A percentile compares a stretch with the other conserved stretches of the same genome.
Evolutionary conservation across 2,888 invertebrate genomes (phyloP).

Genomic region (Lissocephala sabroskyi): DNA sequence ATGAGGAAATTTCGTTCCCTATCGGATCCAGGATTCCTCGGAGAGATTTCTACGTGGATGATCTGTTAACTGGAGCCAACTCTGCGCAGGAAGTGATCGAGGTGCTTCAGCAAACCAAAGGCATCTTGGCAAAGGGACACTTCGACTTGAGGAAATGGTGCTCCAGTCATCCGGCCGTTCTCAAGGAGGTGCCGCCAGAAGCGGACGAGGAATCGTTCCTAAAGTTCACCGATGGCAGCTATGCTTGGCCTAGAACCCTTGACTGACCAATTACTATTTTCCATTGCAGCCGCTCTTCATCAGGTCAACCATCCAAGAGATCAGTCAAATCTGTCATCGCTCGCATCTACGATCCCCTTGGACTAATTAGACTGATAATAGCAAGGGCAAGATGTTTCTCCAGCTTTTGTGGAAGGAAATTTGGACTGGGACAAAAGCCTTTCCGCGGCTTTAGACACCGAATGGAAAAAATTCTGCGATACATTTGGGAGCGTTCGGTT

Average conservation of each 20-base stretch:
- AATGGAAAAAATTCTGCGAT: neutral
- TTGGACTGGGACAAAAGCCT: neutral
- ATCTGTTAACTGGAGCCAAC: constrained; percentile 20
- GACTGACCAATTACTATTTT: constrained; percentile 5
- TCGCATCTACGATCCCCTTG: neutral
- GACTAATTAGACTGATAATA: neutral
- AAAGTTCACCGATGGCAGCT: constrained; percentile 11
- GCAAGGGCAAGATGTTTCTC: neutral
- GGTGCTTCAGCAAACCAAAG: constrained; percentile 12
- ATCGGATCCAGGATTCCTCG: neutral
- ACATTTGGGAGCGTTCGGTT: neutral
- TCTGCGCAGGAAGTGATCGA: constrained; percentile 11
- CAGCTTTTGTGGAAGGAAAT: neutral
- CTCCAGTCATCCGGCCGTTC: constrained; percentile 10
- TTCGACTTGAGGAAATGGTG: constrained; percentile 21
- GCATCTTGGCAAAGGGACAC: constrained; percentile 6
- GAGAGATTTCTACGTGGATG: constrained; percentile 31
- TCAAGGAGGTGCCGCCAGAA: neutral
- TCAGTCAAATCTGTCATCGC: neutral
- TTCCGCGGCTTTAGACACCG: neutral
- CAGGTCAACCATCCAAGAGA: neutral
- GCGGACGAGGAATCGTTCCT: constrained; percentile 5
- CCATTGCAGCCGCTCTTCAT: neutral
- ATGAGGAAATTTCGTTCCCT: neutral
- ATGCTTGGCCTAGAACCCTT: constrained; percentile 12